Percentiles rank a stretch among this genome's conserved stretches.
These are phyloP conservation scores for Coenonympha glycerion DNA, from an alignment of 2,888 invertebrate species.

Conservation along the genomic window DNA sequence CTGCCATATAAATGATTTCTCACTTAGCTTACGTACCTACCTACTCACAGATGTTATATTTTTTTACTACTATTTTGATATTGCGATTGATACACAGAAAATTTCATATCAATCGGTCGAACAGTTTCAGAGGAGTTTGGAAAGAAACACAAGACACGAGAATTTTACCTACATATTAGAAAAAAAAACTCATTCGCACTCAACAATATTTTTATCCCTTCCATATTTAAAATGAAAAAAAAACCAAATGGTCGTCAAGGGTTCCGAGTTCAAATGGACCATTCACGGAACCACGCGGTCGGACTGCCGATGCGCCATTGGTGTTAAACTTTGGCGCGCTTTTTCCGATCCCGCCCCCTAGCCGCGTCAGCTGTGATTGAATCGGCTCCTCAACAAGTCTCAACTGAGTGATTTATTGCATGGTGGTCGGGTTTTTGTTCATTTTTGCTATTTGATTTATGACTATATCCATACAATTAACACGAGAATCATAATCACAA, in stretches of 20 bases:
- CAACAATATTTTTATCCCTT: conserved; percentile 18
- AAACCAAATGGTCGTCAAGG: conserved; percentile 54
- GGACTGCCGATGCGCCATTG: conserved; percentile 56
- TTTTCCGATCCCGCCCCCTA: conserved; percentile 68
- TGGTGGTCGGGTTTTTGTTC: conserved; percentile 43
- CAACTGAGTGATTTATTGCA: conserved; percentile 66
- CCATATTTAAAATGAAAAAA: conserved; percentile 26
- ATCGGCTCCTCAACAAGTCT: conserved; percentile 53
- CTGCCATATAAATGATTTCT: no score
- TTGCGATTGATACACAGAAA: no score
- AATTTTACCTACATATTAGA: no score
- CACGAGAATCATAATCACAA: conserved; percentile 8
- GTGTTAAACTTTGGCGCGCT: conserved; percentile 70
- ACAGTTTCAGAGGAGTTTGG: no score
- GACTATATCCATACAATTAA: conserved; percentile 34
- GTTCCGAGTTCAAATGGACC: conserved; percentile 68
- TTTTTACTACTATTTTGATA: no score
- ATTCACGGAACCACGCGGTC: conserved; percentile 50
- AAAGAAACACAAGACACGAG: no score
- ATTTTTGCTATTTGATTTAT: conserved; percentile 57
- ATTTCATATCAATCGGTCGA: no score
- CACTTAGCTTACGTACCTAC: no score
- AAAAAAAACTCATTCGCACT: neutral
- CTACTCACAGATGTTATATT: no score
- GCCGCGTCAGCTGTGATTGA: conserved; percentile 71